These are phyloP conservation scores for Entelurus aequoreus DNA, from an alignment of 2,113 vertebrate species.

Conservation along the genomic window DNA sequence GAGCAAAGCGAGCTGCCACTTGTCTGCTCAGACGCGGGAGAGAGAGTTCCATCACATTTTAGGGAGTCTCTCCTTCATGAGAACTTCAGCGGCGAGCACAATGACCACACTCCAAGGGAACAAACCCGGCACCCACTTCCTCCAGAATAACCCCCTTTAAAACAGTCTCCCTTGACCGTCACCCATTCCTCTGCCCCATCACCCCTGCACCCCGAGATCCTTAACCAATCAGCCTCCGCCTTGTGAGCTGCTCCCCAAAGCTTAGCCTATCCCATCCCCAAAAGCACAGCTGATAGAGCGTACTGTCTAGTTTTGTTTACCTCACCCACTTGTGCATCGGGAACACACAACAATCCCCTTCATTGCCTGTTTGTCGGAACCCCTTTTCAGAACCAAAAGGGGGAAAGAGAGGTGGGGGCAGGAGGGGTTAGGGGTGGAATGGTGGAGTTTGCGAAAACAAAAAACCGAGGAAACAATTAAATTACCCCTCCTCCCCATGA, in stretches of 20 bases:
- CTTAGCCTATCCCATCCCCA: constrained; percentile 45
- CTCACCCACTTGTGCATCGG: constrained; percentile 60
- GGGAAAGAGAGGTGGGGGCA: neutral
- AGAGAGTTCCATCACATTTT: constrained; percentile 66
- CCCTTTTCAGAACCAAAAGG: constrained; percentile 59
- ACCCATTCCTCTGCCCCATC: constrained; percentile 8
- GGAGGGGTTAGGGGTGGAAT: too few species aligned
- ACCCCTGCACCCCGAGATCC: constrained; percentile 21
- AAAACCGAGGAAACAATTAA: constrained; percentile 72
- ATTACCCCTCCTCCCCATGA: constrained; percentile 61
- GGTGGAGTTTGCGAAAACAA: constrained; percentile 43
- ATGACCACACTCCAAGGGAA: constrained; percentile 55
- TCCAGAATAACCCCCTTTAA: constrained; percentile 46
- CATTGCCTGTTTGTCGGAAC: constrained; percentile 74
- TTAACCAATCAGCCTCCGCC: constrained; percentile 39
- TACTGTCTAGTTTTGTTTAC: constrained; percentile 64
- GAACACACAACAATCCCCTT: constrained; percentile 74
- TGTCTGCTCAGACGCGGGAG: constrained; percentile 60
- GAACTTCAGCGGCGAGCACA: constrained; percentile 57
- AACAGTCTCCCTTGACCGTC: constrained; percentile 22
- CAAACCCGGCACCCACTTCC: constrained; percentile 55
- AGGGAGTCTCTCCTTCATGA: constrained; percentile 61
- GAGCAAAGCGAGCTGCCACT: constrained; percentile 66
- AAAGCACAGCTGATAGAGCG: constrained; percentile 43
- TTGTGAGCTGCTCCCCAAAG: constrained; percentile 42